These are phyloP conservation scores for Incurvaria masculella DNA, from an alignment of 2,888 invertebrate genomes.

Conservation along the genomic window DNA sequence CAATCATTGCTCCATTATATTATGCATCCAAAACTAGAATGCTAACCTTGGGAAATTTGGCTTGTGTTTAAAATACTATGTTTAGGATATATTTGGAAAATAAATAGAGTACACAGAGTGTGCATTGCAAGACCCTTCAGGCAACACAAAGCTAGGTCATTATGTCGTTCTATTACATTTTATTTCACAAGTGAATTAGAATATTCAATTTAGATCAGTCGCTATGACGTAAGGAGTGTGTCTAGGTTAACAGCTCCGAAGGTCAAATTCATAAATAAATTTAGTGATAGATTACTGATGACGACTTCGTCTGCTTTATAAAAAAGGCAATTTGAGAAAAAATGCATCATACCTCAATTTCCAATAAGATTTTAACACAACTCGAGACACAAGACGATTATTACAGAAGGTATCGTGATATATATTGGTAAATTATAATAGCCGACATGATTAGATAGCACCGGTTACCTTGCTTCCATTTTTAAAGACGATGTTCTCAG, in stretches of 20 bases:
- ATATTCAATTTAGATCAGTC: background rate
- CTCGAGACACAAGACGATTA: background rate
- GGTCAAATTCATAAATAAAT: background rate
- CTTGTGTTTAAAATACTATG: no score
- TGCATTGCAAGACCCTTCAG: no score
- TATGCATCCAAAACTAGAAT: no score
- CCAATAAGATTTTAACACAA: background rate
- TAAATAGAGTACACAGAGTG: no score
- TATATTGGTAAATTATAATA: no score
- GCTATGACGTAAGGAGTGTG: background rate
- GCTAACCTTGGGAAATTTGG: no score
- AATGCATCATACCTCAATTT: background rate
- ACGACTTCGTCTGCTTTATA: background rate
- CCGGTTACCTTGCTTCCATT: conserved; percentile 68
- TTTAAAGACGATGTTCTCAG: conserved; percentile 66
- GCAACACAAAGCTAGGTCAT: no score
- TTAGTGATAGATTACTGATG: background rate
- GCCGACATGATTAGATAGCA: background rate
- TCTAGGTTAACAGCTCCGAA: background rate
- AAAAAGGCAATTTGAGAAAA: background rate
- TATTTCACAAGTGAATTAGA: no score
- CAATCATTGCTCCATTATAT: no score
- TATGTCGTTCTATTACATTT: no score
- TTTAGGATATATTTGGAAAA: no score
- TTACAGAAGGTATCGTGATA: background rate